Base-by-base conservation (phyloP, 2,113 vertebrate species). In the Salvelinus sp. region DNA sequence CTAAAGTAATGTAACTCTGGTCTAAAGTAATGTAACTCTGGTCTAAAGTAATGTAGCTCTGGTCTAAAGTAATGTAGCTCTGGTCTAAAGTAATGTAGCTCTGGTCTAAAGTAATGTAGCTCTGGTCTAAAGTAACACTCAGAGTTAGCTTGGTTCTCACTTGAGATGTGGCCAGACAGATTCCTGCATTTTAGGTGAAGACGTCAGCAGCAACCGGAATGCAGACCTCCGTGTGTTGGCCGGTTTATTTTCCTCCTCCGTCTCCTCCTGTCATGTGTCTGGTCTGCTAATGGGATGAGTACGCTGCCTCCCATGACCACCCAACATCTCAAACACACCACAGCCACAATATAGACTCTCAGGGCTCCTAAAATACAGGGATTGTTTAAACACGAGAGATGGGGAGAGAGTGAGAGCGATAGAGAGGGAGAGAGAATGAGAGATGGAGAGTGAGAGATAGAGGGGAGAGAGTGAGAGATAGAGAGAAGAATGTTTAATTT, bases 251-350 rank as follows among this genome's bases (percentile, higher is more conserved):
- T 33, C 72, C 73, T 79, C 79, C 63, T 72, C 73, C 63, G 81
- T 68, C 54, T 63, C 20, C 20, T 66, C 48, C 66, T 30, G 78
- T 91, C 88, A 90, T 82, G 89, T 85, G 90, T 76, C 79, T 68
- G 57, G 73, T 73, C 68, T 76, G 78, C 76, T 92, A 90, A 93
- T 90, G 76, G n/a, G 79, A 82, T 69, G 78, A 87, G 14, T 86
- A 80, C 71, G 81, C 82, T 25, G 5, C 68, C 71, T 88, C 91
- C 79, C 90, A 81, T 93, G 91, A 92, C 92, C 65, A 54, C n/a
- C 0, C 72, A 75, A 71, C 76, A 50, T 78, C 64, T 16, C 0
- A 70, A 75, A 72, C 76, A 50, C 78, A 62, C 79, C 27, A 30
- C 69, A 50, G 47, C 14, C 83, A 81, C 82, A 86, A 5, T 33